A percentile compares a stretch with the other conserved stretches of the same genome.
Conservation (phyloP, 2,888 invertebrate species). For the Lasiommata megera region DNA sequence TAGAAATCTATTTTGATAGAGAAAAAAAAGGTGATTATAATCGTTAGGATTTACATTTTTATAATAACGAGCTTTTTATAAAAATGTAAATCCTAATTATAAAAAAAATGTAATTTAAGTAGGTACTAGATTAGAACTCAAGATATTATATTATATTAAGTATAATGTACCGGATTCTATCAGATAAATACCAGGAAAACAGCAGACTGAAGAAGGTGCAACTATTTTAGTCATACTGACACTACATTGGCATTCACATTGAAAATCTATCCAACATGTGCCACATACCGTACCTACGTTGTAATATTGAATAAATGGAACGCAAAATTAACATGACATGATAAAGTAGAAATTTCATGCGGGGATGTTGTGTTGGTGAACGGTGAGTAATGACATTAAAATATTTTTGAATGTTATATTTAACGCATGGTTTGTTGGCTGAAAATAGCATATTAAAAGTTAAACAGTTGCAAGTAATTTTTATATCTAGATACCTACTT, state of each 20-base stretch:
- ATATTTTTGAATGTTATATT: background rate
- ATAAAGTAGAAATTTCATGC: constrained; percentile 18
- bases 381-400: constrained; percentile 7
- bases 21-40: too few relatives aligned
- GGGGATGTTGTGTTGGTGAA: constrained; percentile 8
- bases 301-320: constrained; percentile 8
- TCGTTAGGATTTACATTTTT: too few relatives aligned
- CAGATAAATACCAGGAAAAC: background rate
- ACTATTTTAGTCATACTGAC: constrained; percentile 1
- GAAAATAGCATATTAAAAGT: background rate
- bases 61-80: too few relatives aligned
- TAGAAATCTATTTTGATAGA: too few relatives aligned
- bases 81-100: too few relatives aligned
- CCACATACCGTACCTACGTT: background rate
- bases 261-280: constrained; percentile 6
- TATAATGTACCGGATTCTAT: too few relatives aligned
- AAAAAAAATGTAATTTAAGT: too few relatives aligned
- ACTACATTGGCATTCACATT: constrained; percentile 4
- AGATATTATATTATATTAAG: too few relatives aligned
- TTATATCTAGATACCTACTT: too few relatives aligned
- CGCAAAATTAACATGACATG: constrained; percentile 16
- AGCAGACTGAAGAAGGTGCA: background rate
- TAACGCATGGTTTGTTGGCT: background rate
- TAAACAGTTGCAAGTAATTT: too few relatives aligned
- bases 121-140: too few relatives aligned